These are phyloP conservation scores for Crematogaster levior DNA, from an alignment of 2,888 invertebrate species.

Conservation along the genomic window DNA sequence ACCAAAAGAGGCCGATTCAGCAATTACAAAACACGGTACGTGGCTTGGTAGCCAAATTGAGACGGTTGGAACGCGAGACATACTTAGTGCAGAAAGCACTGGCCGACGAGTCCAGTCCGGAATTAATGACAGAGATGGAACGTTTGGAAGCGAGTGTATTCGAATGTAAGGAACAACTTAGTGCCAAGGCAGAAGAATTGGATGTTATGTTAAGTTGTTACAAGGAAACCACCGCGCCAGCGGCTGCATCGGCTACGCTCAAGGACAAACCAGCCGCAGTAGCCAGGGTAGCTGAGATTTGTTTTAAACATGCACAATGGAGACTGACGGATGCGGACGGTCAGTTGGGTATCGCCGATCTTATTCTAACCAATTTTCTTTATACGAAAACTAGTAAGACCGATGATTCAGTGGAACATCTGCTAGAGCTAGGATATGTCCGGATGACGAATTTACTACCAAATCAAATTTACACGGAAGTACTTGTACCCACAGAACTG, in stretches of 20 bases:
- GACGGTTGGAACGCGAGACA: slow-evolving; percentile 95
- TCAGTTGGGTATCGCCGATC: slow-evolving; percentile 98
- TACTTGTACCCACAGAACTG: slow-evolving; percentile 92
- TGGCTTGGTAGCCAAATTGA: slow-evolving; percentile 92
- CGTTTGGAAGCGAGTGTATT: slow-evolving; percentile 92
- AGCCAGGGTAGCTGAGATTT: slow-evolving; percentile 96
- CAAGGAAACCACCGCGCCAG: slow-evolving; percentile 91
- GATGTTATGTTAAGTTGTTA: slow-evolving; percentile 98
- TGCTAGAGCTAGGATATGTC: slow-evolving; percentile 97
- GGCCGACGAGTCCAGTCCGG: slow-evolving; percentile 89
- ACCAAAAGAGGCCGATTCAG: slow-evolving; percentile 96
- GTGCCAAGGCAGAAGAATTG: slow-evolving; percentile 95
- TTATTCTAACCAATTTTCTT: slow-evolving; percentile 97
- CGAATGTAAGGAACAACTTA: slow-evolving; percentile 95
- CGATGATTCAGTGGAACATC: slow-evolving; percentile 98
- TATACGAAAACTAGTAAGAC: slow-evolving; percentile 98
- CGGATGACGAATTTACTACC: slow-evolving; percentile 98
- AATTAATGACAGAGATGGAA: slow-evolving; percentile 90
- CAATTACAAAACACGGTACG: slow-evolving; percentile 92
- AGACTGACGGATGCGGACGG: slow-evolving; percentile 98
- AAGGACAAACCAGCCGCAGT: slow-evolving; percentile 91
- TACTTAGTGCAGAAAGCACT: slow-evolving; percentile 94
- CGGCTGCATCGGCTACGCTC: slow-evolving; percentile 87
- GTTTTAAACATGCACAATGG: slow-evolving; percentile 99
- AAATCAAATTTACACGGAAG: slow-evolving; percentile 97